Base-by-base conservation (phyloP, 1,140 invertebrate species). In the Drosophila saltans region DNA sequence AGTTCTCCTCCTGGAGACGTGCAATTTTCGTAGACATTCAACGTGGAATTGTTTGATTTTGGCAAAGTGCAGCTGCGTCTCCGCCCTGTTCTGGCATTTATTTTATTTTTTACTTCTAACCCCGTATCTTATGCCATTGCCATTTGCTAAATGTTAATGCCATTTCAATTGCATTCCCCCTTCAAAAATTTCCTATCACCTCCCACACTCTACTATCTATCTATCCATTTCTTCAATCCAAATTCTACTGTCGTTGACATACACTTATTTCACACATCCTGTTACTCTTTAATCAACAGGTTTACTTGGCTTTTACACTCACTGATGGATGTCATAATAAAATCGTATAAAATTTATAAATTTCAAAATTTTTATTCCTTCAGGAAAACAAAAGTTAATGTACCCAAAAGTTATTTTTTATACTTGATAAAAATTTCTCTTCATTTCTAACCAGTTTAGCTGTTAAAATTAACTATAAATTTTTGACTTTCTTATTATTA, bases 121-220 rank as follows among this genome's bases (percentile, higher is more conserved):
- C n/a, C 41, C 21, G 45, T 88, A 89, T 83, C 82, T 88, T 76
- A 66, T 74, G 76, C 72, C 76, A 88, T 75, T 77, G 70, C 82
- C 80, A 79, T 88, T 88, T 88, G 84, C 84, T 88, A 88, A 88
- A 88, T 88, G 84, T 89, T 88, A 88, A 88, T 88, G 84, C 83
- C 80, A 89, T 88, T 88, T 89, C 83, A 78, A 89, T 88, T 83
- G 83, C 71, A 56, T 52, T 62, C 43, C 21, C 30, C 60, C 11
- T 16, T 16, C 16, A 16, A 16, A 16, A 16, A 16, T 16, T 16
- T 16, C 55, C 43, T 55, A 8, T 30, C 9, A 30, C 24, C 16
- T 52, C 11, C 33, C 16, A 9, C 28, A 55, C 56, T 40, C 52
- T 45, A 39, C 72, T 65, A 40, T 40, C 77, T 66, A 65, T 64